phyloP scores from a whole-genome alignment of 2,113 vertebrate species.

The Orycteropus afer region DNA sequence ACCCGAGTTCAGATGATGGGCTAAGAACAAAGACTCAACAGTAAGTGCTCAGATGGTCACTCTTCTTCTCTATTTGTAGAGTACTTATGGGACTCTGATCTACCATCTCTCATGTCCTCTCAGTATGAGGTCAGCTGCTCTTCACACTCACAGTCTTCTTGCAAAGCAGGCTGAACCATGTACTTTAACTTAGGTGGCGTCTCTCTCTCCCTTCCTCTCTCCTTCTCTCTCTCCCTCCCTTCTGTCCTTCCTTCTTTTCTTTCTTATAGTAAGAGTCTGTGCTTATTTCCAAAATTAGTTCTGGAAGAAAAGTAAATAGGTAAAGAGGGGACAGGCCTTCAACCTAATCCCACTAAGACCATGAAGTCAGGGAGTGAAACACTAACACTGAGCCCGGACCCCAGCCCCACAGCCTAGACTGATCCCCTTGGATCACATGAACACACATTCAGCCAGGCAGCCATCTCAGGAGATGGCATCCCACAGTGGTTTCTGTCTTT shows the following conservation, averaged over 20 bases:
- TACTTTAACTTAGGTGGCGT: fast-evolving
- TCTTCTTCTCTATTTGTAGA: fast-evolving
- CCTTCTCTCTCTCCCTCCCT: fast-evolving
- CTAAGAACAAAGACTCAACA: too few relatives aligned
- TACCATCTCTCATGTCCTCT: neutral
- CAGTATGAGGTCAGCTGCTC: fast-evolving
- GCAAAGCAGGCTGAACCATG: fast-evolving
- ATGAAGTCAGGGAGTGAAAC: too few relatives aligned
- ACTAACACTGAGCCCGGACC: neutral
- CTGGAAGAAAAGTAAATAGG: neutral
- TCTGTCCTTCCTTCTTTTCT: neutral
- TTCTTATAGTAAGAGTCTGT: neutral
- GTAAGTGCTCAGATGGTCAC: fast-evolving
- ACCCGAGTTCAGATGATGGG: fast-evolving
- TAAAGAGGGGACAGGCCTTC: neutral
- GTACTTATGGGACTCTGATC: fast-evolving
- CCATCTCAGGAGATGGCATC: fast-evolving
- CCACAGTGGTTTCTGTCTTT: fast-evolving
- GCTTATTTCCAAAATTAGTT: neutral
- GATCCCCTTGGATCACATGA: too few relatives aligned
- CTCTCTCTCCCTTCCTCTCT: fast-evolving
- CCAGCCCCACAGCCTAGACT: too few relatives aligned
- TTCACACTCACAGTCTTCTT: neutral
- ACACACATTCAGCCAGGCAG: neutral
- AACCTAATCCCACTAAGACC: neutral